Conservation (phyloP, 2,888 invertebrate genomes). For the Flexamia atlantica region DNA sequence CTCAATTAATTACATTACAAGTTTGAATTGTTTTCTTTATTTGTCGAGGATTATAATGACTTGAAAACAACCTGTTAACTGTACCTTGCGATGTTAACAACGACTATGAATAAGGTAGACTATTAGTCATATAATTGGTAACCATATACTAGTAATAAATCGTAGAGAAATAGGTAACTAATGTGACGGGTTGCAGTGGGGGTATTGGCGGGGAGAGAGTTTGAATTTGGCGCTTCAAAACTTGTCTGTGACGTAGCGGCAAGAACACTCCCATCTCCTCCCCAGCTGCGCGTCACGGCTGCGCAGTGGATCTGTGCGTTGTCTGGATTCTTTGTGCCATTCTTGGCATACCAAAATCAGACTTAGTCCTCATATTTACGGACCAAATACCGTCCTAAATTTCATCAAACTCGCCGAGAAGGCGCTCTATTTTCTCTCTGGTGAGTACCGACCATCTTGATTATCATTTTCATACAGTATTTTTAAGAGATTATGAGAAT, state of each 20-base stretch:
- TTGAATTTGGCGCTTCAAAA: conserved; percentile 57
- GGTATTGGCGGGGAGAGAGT: not conserved
- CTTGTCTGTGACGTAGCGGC: conserved; percentile 56
- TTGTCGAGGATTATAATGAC: too few relatives aligned
- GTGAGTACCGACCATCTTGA: conserved; percentile 78
- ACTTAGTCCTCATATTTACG: conserved; percentile 77
- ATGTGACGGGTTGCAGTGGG: too few relatives aligned
- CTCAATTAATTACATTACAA: too few relatives aligned
- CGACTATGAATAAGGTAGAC: too few relatives aligned
- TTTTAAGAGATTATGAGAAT: conserved; percentile 60
- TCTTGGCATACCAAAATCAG: conserved; percentile 93
- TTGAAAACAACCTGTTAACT: too few relatives aligned
- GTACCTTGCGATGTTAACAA: too few relatives aligned
- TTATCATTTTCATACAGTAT: conserved; percentile 62
- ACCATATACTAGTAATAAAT: too few relatives aligned
- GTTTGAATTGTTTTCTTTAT: too few relatives aligned
- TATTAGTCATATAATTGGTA: too few relatives aligned
- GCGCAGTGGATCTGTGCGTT: conserved; percentile 93
- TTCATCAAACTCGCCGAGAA: conserved; percentile 79
- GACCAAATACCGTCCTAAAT: conserved; percentile 84
- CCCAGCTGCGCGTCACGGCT: conserved; percentile 86
- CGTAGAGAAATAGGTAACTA: too few relatives aligned
- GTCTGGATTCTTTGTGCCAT: conserved; percentile 98
- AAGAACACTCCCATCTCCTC: conserved; percentile 74
- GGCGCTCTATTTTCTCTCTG: conserved; percentile 82